phyloP scores from a whole-genome alignment of 1,140 invertebrate species.

The Aphelinus atriplicis region DNA sequence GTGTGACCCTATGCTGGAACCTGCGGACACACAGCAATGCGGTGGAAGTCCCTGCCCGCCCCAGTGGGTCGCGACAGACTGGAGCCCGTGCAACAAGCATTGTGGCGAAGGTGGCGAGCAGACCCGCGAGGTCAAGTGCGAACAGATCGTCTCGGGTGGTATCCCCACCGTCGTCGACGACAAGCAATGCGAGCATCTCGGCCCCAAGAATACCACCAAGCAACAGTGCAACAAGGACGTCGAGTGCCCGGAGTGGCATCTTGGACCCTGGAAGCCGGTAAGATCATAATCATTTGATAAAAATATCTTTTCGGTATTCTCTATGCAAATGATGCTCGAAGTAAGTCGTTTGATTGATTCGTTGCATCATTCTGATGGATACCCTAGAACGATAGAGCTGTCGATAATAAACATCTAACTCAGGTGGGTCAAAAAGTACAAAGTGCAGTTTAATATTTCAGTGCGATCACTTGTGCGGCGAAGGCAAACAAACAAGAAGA shows the following conservation, averaged over 20 bases:
- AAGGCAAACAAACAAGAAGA: conserved; percentile 79
- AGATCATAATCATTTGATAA: conserved; percentile 46
- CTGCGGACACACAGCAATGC: conserved; percentile 76
- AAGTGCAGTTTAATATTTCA: conserved; percentile 55
- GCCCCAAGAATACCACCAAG: conserved; percentile 75
- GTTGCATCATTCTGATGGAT: too few relatives aligned
- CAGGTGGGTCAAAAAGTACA: conserved; percentile 5
- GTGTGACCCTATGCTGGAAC: conserved; percentile 80
- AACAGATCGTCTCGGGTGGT: conserved; percentile 75
- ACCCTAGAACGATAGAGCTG: too few relatives aligned
- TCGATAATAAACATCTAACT: conserved; percentile 12
- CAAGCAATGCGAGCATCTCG: conserved; percentile 74
- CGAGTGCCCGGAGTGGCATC: conserved; percentile 84
- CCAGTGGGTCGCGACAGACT: conserved; percentile 82
- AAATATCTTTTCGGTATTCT: too few relatives aligned
- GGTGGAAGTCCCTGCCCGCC: conserved; percentile 82
- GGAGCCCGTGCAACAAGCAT: conserved; percentile 83
- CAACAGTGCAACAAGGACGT: conserved; percentile 80
- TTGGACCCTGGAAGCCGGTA: conserved; percentile 87
- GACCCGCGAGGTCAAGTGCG: conserved; percentile 79
- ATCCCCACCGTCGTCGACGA: conserved; percentile 77
- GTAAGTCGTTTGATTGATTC: too few relatives aligned
- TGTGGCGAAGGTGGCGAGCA: conserved; percentile 82
- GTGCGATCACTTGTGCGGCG: conserved; percentile 89
- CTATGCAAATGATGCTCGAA: too few relatives aligned